Conservation (phyloP, 2,888 invertebrate species). For the Anoplius nigerrimus region DNA sequence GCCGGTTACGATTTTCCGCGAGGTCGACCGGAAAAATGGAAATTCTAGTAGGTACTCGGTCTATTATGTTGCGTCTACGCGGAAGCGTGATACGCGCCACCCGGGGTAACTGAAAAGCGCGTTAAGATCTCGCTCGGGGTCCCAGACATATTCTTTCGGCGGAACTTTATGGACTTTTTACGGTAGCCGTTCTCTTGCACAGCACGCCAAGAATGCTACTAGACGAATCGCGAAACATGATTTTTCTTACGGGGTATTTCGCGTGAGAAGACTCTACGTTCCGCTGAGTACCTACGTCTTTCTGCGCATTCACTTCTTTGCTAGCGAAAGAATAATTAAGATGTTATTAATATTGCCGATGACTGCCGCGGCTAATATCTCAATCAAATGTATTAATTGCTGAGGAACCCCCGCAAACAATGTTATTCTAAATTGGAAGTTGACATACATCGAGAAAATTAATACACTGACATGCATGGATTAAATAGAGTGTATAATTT, state of each 20-base stretch:
- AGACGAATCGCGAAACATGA: conserved; percentile 36
- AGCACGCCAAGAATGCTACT: conserved; percentile 14
- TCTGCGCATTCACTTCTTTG: too few relatives aligned
- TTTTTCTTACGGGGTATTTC: conserved; percentile 25
- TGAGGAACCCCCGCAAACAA: too few relatives aligned
- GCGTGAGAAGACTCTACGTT: conserved; percentile 14
- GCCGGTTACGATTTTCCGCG: conserved; percentile 65
- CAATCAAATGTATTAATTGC: too few relatives aligned
- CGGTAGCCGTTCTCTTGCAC: conserved; percentile 44
- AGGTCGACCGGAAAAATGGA: conserved; percentile 70
- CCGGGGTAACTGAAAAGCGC: conserved; percentile 47
- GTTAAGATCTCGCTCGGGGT: conserved; percentile 50
- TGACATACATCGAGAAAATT: too few relatives aligned
- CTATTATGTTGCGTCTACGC: conserved; percentile 58
- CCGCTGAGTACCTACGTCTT: too few relatives aligned
- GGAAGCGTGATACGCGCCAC: conserved; percentile 44
- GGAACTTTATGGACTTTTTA: conserved; percentile 56
- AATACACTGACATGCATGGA: too few relatives aligned
- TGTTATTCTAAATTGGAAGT: too few relatives aligned
- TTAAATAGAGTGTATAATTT: too few relatives aligned
- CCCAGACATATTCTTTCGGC: conserved; percentile 50
- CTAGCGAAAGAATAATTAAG: too few relatives aligned
- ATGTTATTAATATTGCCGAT: too few relatives aligned
- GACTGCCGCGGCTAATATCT: too few relatives aligned
- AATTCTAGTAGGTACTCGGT: conserved; percentile 62